Evolutionary conservation across 2,113 vertebrate genomes (phyloP).

Genomic region (Balaeniceps rex): DNA sequence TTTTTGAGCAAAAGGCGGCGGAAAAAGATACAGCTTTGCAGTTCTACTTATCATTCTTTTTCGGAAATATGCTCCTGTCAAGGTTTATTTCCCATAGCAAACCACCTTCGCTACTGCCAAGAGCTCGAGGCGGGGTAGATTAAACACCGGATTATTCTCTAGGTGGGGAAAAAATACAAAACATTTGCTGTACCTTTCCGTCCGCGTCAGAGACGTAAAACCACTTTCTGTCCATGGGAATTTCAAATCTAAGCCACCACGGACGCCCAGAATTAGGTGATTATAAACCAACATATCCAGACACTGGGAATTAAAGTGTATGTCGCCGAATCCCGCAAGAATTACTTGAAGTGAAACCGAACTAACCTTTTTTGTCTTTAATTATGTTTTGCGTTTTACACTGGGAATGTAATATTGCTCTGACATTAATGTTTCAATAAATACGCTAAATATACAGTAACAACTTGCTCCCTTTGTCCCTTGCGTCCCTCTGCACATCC

Average conservation of each 20-base stretch:
- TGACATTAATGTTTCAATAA: neutral
- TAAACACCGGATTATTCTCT: conserved; percentile 47
- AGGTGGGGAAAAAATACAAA: conserved; percentile 18
- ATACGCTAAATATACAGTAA: neutral
- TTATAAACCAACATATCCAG: neutral
- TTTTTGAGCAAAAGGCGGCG: neutral
- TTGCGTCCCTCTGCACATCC: neutral
- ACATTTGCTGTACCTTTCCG: neutral
- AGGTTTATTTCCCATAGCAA: conserved; percentile 76
- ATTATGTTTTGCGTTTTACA: neutral
- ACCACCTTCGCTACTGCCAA: conserved; percentile 62
- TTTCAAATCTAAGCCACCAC: neutral
- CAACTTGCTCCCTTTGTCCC: neutral
- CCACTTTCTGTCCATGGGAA: neutral
- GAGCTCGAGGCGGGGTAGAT: conserved; percentile 46
- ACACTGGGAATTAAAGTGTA: neutral
- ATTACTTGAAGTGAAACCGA: neutral
- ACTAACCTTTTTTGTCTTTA: neutral
- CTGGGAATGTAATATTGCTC: neutral
- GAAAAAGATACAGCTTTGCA: conserved; percentile 12
- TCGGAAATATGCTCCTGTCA: conserved; percentile 71
- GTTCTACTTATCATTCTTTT: conserved; percentile 19
- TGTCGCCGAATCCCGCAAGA: neutral
- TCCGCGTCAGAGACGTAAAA: neutral
- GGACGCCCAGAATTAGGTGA: neutral